Evolutionary conservation across 2,113 vertebrate genomes (phyloP).

Genomic region (Microtus montanus): DNA sequence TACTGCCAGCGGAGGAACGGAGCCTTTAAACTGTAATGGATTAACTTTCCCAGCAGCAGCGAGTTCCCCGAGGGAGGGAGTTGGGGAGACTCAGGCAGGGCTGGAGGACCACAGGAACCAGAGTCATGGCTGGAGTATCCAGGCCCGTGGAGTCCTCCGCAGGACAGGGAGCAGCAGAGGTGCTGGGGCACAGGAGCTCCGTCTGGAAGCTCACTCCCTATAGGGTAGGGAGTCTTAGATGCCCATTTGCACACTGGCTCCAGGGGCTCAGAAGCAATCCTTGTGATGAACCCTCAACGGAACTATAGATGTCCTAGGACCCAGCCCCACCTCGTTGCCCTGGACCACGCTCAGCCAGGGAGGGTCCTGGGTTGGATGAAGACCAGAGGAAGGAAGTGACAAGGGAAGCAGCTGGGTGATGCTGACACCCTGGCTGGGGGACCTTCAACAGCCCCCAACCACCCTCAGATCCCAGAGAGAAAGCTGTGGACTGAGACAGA

Average conservation of each 20-base stretch:
- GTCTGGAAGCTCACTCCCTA: not conserved
- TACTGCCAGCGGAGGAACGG: constrained; percentile 74
- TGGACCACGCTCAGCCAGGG: not conserved
- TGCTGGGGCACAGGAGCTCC: not conserved
- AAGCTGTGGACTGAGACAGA: not conserved
- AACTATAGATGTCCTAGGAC: not conserved
- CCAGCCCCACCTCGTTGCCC: not conserved
- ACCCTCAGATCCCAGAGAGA: not conserved
- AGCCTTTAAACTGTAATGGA: constrained; percentile 84
- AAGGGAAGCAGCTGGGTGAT: not conserved
- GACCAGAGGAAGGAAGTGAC: not conserved
- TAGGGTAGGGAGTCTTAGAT: not conserved
- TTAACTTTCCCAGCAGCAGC: constrained; percentile 81
- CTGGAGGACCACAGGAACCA: not conserved
- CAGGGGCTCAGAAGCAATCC: not conserved
- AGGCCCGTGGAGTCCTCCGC: not conserved
- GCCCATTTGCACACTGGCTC: not conserved
- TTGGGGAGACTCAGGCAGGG: not conserved
- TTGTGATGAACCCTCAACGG: not conserved
- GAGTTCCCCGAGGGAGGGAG: constrained; percentile 65
- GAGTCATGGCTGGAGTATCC: not conserved
- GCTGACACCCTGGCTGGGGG: not conserved
- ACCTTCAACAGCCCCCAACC: not conserved
- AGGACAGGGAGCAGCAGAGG: not conserved
- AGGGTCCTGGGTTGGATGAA: not conserved